Base-by-base conservation (phyloP, 2,797 vertebrate genomes). In the Sphenodon punctatus region DNA sequence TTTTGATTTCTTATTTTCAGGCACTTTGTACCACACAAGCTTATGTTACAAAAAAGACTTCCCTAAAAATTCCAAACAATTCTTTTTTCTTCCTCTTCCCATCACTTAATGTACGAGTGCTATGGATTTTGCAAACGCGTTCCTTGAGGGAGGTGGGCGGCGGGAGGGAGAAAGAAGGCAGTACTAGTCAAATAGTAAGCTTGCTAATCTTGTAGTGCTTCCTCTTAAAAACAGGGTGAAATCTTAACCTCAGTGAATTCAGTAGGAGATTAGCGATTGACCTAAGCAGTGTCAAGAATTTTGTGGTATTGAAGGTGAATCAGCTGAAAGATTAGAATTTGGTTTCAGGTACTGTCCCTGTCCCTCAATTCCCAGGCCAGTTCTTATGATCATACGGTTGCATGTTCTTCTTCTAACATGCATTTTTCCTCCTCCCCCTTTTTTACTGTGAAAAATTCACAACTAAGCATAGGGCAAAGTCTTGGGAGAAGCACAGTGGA, bases 391-490 rank as follows among this genome's bases (percentile, higher is more conserved):
- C 61, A 65, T 43, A 43, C 48, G 61, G 76, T 66, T 74, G 51
- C 1, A 30, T 30, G 51, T 22, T 59, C 64, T 36, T 56, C 55
- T 76, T 27, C 72, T 75, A 49, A 27, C 5, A 2, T 60, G 16
- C 65, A 39, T 72, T 6, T 70, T 16, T 63, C 75, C 64, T 66
- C 45, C 72, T 75, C 22, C 30, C 70, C 48, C 75, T 85, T 34
- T 51, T 32, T 12, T 56, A n/a, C n/a, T n/a, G 16, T 34, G 36
- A 30, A 68, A 56, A 27, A 56, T 75, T 85, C 27, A 23, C n/a
- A 8, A 38, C 22, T 69, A 51, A 4, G 5, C 13, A 15, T n/a
- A 48, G 65, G 43, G 27, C 68, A 9, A 46, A 56, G 36, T 59
- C 60, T 36, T 80, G 38, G 70, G 76, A 77, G 70, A 73, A 12